Base-by-base conservation (phyloP, 2,797 vertebrate species). In the Scolopax bukidnonensis region DNA sequence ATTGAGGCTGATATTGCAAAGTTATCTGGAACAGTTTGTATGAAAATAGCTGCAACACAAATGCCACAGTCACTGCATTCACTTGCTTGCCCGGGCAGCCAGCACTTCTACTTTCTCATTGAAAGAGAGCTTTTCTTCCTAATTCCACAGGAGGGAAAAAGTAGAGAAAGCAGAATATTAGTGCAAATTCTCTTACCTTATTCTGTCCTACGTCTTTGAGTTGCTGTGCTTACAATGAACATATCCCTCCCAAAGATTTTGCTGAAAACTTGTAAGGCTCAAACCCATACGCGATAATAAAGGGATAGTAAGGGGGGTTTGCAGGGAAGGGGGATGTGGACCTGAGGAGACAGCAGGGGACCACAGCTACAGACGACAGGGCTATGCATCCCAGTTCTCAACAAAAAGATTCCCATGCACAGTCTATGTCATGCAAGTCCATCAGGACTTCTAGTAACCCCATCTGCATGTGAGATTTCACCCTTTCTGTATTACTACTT, bases 1-100 rank as follows among this genome's bases (percentile, higher is more conserved):
- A 93, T 94, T 96, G 81, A 95, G 68, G 19, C 43, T 79, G 77
- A 91, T 92, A 82, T 30, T 84, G 90, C 47, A 45, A 76, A 92
- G 36, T 88, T 96, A 51, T 95, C 77, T 95, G 92, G 45, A 92
- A 65, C 54, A 73, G 65, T 85, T 91, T 92, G 48, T 88, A 54
- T 73, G 74, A 93, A 93, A 91, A 81, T 75, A 77, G 59, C 80
- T 94, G 65, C 77, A 82, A 51, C 47, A 89, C 78, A 90, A 96
- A 87, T 40, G 23, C 59, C 81, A 63, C 88, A 95, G 77, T 92
- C 74, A 53, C 38, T 82, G 51, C 81, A 87, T 95, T 96, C 93
- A 77, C 78, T 95, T 43, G 21, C 40, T 71, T 77, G 53, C 70
- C 40, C 12, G 56, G 41, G 45, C 86, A 94, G 83, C 59, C 83